phyloP scores from a whole-genome alignment of 2,888 invertebrate genomes.

The Tachystola acroxantha region DNA sequence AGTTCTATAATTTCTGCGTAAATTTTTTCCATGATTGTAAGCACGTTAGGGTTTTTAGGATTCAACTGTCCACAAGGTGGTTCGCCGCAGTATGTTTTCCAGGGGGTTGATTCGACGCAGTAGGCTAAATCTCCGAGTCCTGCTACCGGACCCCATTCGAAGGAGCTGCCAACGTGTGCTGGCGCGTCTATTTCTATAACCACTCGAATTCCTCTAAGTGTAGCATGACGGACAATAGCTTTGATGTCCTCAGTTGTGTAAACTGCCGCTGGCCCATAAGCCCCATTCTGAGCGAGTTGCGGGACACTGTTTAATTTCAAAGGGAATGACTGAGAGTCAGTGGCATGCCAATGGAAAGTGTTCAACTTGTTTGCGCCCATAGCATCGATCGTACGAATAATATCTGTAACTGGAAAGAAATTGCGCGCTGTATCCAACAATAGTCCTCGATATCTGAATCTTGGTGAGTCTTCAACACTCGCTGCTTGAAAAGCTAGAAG shows the following conservation, averaged over 20 bases:
- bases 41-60: constrained; percentile 88
- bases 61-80: constrained; percentile 93
- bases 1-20: constrained; percentile 86
- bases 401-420: constrained; percentile 85
- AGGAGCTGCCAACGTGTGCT: constrained; percentile 91
- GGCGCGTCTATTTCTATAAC: constrained; percentile 95
- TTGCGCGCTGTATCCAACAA: constrained; percentile 95
- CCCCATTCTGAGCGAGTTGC: constrained; percentile 88
- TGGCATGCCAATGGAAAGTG: constrained; percentile 95
- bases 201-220: constrained; percentile 89
- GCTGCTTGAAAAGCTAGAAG: constrained; percentile 82
- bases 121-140: constrained; percentile 88
- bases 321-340: constrained; percentile 96
- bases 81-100: constrained; percentile 88
- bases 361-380: constrained; percentile 95
- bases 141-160: constrained; percentile 89
- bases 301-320: constrained; percentile 86
- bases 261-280: constrained; percentile 88
- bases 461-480: constrained; percentile 86
- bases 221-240: constrained; percentile 86
- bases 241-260: constrained; percentile 85
- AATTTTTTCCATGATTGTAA: constrained; percentile 83
- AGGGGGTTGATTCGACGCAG: constrained; percentile 89
- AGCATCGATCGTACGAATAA: constrained; percentile 87
- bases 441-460: constrained; percentile 87